These are phyloP conservation scores for Bombus soroeensis DNA, from an alignment of 1,140 invertebrate genomes.

Conservation along the genomic window DNA sequence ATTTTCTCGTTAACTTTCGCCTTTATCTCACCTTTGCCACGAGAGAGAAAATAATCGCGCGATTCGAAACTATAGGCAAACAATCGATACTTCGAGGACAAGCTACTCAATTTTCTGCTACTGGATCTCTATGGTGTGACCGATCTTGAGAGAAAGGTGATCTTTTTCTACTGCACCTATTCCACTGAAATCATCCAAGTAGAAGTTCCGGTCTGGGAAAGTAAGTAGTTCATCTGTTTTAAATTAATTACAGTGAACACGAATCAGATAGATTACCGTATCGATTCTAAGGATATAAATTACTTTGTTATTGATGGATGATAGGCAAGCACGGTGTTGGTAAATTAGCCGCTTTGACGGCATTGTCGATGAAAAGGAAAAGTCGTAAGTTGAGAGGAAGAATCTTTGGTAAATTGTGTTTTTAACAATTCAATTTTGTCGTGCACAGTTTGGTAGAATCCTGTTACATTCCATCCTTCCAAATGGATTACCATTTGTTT, in stretches of 20 bases:
- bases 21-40: background rate
- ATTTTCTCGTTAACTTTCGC: too few species aligned
- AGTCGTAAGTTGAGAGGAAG: slow-evolving; percentile 75
- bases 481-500: background rate
- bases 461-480: background rate
- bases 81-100: slow-evolving; percentile 73
- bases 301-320: background rate
- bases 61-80: slow-evolving; percentile 70
- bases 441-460: background rate
- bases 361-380: slow-evolving; percentile 71
- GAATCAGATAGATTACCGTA: background rate
- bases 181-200: slow-evolving; percentile 83
- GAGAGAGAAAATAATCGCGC: background rate
- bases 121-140: slow-evolving; percentile 74
- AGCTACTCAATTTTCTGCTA: slow-evolving; percentile 78
- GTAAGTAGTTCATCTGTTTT: slow-evolving; percentile 70
- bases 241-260: background rate
- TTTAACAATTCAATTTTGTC: background rate
- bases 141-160: slow-evolving; percentile 79
- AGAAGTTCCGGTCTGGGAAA: slow-evolving; percentile 84
- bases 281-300: background rate
- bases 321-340: slow-evolving; percentile 60
- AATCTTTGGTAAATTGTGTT: slow-evolving; percentile 69
- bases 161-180: slow-evolving; percentile 84
- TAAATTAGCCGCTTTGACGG: slow-evolving; percentile 72